Base-by-base conservation (phyloP, 1,140 invertebrate genomes). In the Cydia amplana region DNA sequence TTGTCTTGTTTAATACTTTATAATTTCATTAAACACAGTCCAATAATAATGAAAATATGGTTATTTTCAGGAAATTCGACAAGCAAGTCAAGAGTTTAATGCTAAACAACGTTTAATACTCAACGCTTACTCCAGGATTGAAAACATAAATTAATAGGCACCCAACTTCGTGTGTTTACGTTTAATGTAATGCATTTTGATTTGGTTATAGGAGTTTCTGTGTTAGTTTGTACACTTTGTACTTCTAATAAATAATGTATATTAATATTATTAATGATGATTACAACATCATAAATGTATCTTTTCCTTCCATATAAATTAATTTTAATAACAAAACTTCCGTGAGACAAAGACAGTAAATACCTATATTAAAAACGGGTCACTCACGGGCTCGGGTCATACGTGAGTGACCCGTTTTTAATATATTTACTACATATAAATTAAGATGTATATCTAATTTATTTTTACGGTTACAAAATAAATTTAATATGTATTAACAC, bases 71-170 rank as follows among this genome's bases (percentile, higher is more conserved):
- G 77, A 94, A 94, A 87, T 95, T 95, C 79, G 94, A 95, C 86
- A 93, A 93, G 75, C 94, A 93, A 83, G 94, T 95, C 0, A 95
- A 94, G 82, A 95, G 92, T 87, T 91, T 95, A 16, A 95, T 95
- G 93, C 73, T 91, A 28, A 92, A 91, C 63, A 94, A 92, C 77
- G 94, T 92, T 9, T 92, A 82, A 83, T 72, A 23, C 23, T 20
- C 20, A 36, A 18, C 7, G 28, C 32, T 40, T 40, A 40, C 7
- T 40, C 36, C 36, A 40, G 36, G 36, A 10, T 40, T 40, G 9
- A 40, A 40, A 9, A 40, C 7, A 40, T 40, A 40, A 40, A 40
- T 40, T 1, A 1, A 40, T 10, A 40, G 36, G 36, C 7, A 14
- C 14, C 43, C 12, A 46, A 12, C 14, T 14, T 46, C 43, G 2